Evolutionary conservation across 2,888 invertebrate species (phyloP).

Genomic region (Mechanitis mazaeus): DNA sequence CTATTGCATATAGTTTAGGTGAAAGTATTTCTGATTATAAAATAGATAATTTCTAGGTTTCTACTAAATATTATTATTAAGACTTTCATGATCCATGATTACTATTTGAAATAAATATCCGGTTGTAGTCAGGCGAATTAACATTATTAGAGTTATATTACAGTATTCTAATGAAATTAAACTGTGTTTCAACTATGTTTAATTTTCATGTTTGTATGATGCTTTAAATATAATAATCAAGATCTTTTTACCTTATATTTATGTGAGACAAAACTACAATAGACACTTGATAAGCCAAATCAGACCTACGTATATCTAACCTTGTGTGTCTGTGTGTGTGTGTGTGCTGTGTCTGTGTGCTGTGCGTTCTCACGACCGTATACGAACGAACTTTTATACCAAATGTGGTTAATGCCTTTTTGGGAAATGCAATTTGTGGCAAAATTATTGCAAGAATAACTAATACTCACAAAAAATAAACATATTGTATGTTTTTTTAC

Average conservation of each 20-base stretch:
- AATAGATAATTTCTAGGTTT: background rate
- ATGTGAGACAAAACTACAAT: slow-evolving; percentile 22
- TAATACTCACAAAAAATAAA: background rate
- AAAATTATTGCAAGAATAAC: slow-evolving; percentile 8
- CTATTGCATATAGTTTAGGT: slow-evolving; percentile 25
- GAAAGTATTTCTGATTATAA: slow-evolving; percentile 29
- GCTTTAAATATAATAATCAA: slow-evolving; percentile 2
- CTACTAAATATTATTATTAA: too few species aligned
- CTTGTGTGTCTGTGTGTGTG: slow-evolving; percentile 32
- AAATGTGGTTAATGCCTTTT: slow-evolving; percentile 42
- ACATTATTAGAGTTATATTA: too few species aligned
- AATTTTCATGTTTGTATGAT: background rate
- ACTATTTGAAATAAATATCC: too few species aligned
- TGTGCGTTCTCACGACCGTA: slow-evolving; percentile 43
- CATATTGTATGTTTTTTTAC: too few species aligned
- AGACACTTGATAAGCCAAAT: slow-evolving; percentile 22
- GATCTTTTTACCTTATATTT: slow-evolving; percentile 17
- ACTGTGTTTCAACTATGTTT: background rate
- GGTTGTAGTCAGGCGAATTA: too few species aligned
- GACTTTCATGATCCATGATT: too few species aligned
- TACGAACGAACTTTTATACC: slow-evolving; percentile 30
- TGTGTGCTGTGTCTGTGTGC: background rate
- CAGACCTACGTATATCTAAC: slow-evolving; percentile 21
- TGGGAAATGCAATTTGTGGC: slow-evolving; percentile 36
- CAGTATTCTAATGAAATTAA: too few species aligned